A percentile compares a stretch with the other conserved stretches of the same genome.
Conservation (phyloP, 2,113 vertebrate genomes). For the Epinephelus lanceolatus region DNA sequence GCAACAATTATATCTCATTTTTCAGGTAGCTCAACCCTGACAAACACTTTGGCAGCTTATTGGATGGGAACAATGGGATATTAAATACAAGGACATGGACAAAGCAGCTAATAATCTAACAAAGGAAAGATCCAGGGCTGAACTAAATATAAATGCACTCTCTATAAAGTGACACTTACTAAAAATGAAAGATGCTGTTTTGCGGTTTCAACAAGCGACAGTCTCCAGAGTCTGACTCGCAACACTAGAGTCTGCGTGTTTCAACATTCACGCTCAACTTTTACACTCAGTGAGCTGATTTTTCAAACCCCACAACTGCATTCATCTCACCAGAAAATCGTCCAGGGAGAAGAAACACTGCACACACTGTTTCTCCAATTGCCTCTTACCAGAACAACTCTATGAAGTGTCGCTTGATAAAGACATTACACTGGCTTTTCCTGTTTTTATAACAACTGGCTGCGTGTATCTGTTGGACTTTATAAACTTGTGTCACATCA, state of each 20-base stretch:
- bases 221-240: neutral
- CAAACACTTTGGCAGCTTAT: slow-evolving; percentile 21
- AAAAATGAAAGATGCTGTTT: neutral
- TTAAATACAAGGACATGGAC: slow-evolving; percentile 36
- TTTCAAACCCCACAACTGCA: neutral
- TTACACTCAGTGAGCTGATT: slow-evolving; percentile 1
- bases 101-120: slow-evolving; percentile 5
- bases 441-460: slow-evolving; percentile 8
- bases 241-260: neutral
- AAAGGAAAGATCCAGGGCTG: neutral
- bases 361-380: neutral
- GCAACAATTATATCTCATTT: slow-evolving; percentile 53
- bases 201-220: neutral
- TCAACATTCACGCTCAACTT: slow-evolving; percentile 3
- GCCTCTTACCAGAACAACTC: slow-evolving; percentile 11
- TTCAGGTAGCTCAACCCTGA: slow-evolving; percentile 40
- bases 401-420: slow-evolving; percentile 19
- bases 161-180: neutral
- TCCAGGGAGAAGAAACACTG: slow-evolving; percentile 9
- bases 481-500: slow-evolving; percentile 13
- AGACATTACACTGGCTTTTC: slow-evolving; percentile 10
- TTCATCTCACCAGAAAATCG: slow-evolving; percentile 4
- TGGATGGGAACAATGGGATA: slow-evolving; percentile 9
- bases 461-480: neutral
- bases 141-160: neutral